Percentiles rank a stretch among this genome's conserved stretches.
Conservation (phyloP, 1,140 invertebrate genomes). For the Gerris buenoi region DNA sequence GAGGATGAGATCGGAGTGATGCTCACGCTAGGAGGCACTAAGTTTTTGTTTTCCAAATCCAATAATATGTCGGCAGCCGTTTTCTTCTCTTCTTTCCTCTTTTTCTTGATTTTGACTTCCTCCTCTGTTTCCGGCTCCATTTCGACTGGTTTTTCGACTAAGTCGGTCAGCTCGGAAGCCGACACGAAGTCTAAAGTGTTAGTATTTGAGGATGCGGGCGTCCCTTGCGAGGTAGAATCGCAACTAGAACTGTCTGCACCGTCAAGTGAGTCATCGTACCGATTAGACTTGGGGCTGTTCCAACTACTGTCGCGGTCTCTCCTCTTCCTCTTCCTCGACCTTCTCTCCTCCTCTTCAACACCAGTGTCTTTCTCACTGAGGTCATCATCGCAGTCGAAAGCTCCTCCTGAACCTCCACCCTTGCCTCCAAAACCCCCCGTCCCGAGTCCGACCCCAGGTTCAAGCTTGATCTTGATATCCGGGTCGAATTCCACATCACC, state of each 20-base stretch:
- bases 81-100: slow-evolving; percentile 35
- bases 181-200: slow-evolving; percentile 38
- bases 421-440: not conserved
- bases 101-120: slow-evolving; percentile 26
- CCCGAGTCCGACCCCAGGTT: slow-evolving; percentile 29
- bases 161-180: slow-evolving; percentile 36
- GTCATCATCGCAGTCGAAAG: not conserved
- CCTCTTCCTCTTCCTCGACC: slow-evolving; percentile 33
- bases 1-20: slow-evolving; percentile 52
- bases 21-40: slow-evolving; percentile 56
- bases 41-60: slow-evolving; percentile 28
- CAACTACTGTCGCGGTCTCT: slow-evolving; percentile 34
- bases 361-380: not conserved
- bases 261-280: slow-evolving; percentile 6
- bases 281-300: slow-evolving; percentile 10
- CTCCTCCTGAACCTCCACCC: not conserved
- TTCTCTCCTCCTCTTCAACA: slow-evolving; percentile 19
- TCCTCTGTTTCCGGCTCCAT: slow-evolving; percentile 4
- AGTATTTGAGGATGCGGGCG: slow-evolving; percentile 27
- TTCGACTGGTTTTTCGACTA: slow-evolving; percentile 37
- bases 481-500: slow-evolving; percentile 15
- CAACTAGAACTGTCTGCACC: slow-evolving; percentile 45
- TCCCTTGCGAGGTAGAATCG: slow-evolving; percentile 42
- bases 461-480: slow-evolving; percentile 38
- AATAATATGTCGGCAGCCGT: slow-evolving; percentile 25